Conservation (phyloP, 2,888 invertebrate species). For the Mycalesis mineus region DNA sequence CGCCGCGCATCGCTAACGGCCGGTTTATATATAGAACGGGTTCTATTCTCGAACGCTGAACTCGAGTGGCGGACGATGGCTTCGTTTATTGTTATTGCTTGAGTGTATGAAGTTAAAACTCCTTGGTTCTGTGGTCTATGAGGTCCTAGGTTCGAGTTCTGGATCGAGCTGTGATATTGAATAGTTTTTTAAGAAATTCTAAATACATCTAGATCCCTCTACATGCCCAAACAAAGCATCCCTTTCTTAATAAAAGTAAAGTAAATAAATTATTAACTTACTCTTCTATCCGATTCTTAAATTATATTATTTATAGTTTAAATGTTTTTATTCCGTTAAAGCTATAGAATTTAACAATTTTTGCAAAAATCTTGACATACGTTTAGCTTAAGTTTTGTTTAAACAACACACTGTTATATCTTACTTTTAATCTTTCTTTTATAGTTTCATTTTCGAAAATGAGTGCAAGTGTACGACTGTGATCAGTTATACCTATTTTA, state of each 20-base stretch:
- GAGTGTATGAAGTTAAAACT: slow-evolving; percentile 26
- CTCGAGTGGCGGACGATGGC: slow-evolving; percentile 59
- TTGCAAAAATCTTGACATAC: not conserved
- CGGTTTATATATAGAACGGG: slow-evolving; percentile 69
- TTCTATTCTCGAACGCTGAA: slow-evolving; percentile 73
- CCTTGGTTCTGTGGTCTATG: too few relatives aligned
- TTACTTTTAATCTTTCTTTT: not conserved
- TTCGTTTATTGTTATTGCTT: slow-evolving; percentile 64
- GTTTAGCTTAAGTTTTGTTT: not conserved
- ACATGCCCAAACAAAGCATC: too few relatives aligned
- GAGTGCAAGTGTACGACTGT: slow-evolving; percentile 45
- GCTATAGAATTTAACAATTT: too few relatives aligned
- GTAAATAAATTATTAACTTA: too few relatives aligned
- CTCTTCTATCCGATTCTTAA: too few relatives aligned
- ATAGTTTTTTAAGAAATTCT: too few relatives aligned
- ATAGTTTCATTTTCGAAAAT: slow-evolving; percentile 35
- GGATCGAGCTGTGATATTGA: too few relatives aligned
- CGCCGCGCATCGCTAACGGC: slow-evolving; percentile 70
- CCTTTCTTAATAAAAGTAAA: too few relatives aligned
- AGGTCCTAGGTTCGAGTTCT: too few relatives aligned
- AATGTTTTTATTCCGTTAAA: too few relatives aligned
- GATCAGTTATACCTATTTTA: slow-evolving; percentile 18
- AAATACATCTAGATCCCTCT: too few relatives aligned
- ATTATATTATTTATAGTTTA: too few relatives aligned
- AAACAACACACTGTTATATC: not conserved